A percentile compares a stretch with the other conserved stretches of the same genome.
Evolutionary conservation across 23 tunicate species (phyloP).

Genomic region (Aplidium turbinatum): DNA sequence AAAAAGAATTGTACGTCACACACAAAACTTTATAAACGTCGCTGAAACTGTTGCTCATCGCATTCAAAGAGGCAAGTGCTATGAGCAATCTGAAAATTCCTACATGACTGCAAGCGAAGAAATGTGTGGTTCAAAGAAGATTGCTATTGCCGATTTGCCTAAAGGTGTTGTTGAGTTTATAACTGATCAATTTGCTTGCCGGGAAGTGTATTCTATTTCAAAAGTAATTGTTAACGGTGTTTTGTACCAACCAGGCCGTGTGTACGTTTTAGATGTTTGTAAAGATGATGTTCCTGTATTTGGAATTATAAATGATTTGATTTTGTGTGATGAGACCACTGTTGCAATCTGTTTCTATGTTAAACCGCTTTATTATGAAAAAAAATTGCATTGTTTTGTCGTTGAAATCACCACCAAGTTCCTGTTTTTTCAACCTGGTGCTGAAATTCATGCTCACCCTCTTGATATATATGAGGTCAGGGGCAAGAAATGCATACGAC

Average conservation of each 20-base stretch:
- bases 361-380: slow-evolving; percentile 2
- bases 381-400: slow-evolving; percentile 19
- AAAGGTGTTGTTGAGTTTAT: slow-evolving; percentile 9
- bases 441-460: slow-evolving; percentile 23
- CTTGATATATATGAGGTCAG: slow-evolving; percentile 10
- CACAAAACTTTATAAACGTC: slow-evolving; percentile 8
- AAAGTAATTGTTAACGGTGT: slow-evolving; percentile 30
- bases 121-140: too few relatives aligned
- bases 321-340: slow-evolving; percentile 1
- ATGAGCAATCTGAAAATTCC: too few relatives aligned
- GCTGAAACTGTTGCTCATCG: slow-evolving; percentile 1
- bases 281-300: slow-evolving; percentile 21
- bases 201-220: too few relatives aligned
- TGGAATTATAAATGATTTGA: not conserved
- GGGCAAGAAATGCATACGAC: slow-evolving; percentile 1
- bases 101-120: too few relatives aligned
- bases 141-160: too few relatives aligned
- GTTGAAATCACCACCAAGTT: not conserved
- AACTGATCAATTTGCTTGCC: too few relatives aligned
- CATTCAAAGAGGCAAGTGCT: too few relatives aligned
- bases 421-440: slow-evolving; percentile 28
- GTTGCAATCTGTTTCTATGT: not conserved
- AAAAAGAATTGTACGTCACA: not conserved
- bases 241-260: not conserved
- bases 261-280: slow-evolving; percentile 14